These are phyloP conservation scores for Rhizomys pruinosus DNA, from an alignment of 2,113 vertebrate genomes.

Conservation along the genomic window DNA sequence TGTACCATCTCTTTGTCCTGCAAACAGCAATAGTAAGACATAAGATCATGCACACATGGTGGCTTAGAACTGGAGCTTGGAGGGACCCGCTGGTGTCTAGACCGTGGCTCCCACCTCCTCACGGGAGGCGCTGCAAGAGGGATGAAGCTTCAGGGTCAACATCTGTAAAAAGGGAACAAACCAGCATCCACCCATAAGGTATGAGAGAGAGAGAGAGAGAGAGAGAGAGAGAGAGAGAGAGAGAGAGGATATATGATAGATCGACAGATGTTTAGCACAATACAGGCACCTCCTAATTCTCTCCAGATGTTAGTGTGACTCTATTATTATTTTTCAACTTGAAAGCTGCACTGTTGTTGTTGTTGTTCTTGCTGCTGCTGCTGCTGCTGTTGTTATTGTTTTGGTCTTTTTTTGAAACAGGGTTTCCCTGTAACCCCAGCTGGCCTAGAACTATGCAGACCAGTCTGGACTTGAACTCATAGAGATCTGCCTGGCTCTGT, in stretches of 20 bases:
- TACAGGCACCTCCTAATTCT: not conserved
- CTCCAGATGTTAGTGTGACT: not conserved
- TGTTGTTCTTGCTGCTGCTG: too few species aligned
- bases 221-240: not conserved
- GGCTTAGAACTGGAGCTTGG: not conserved
- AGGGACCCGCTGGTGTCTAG: not conserved
- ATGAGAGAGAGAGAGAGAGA: too few species aligned
- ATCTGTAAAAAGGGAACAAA: not conserved
- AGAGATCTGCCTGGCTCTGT: too few species aligned
- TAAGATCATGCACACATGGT: not conserved
- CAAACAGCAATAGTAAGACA: conserved; percentile 25
- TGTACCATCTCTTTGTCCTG: conserved; percentile 35
- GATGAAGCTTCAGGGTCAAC: not conserved
- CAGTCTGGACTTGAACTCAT: too few species aligned
- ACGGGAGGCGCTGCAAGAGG: not conserved
- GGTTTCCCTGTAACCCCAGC: too few species aligned
- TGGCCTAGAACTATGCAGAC: too few species aligned
- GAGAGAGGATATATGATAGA: too few species aligned
- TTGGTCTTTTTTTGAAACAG: too few species aligned
- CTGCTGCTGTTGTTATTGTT: too few species aligned
- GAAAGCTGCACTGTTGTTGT: conserved; percentile 15
- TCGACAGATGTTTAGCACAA: not conserved
- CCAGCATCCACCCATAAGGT: not conserved
- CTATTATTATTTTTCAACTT: not conserved
- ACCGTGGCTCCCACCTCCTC: not conserved